These are phyloP conservation scores for Stenopsyche tienmushanensis DNA, from an alignment of 1,140 invertebrate genomes.

Conservation along the genomic window DNA sequence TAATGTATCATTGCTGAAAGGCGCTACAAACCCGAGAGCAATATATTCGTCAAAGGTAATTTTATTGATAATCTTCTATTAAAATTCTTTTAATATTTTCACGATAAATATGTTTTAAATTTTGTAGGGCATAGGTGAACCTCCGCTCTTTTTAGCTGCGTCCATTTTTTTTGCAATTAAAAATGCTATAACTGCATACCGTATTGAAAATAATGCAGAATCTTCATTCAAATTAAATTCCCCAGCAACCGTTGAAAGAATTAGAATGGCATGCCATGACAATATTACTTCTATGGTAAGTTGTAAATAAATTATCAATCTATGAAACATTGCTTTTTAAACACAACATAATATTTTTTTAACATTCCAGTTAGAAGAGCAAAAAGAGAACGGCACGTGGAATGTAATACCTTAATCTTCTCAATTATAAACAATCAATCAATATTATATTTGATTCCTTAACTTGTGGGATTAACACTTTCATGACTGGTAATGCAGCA, in stretches of 20 bases:
- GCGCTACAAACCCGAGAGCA: slow-evolving; percentile 82
- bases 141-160: slow-evolving; percentile 85
- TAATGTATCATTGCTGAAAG: slow-evolving; percentile 89
- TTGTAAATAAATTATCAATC: too few species aligned
- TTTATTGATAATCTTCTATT: neutral
- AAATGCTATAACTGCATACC: slow-evolving; percentile 80
- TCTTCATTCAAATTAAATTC: slow-evolving; percentile 73
- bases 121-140: slow-evolving; percentile 87
- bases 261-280: slow-evolving; percentile 88
- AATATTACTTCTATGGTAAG: slow-evolving; percentile 75
- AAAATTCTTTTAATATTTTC: neutral
- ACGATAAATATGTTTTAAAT: neutral
- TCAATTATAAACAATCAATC: too few species aligned
- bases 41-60: slow-evolving; percentile 92
- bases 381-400: too few species aligned
- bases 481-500: too few species aligned
- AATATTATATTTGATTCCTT: too few species aligned
- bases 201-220: slow-evolving; percentile 65
- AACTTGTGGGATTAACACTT: too few species aligned
- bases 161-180: slow-evolving; percentile 89
- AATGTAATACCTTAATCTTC: too few species aligned
- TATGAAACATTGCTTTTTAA: too few species aligned
- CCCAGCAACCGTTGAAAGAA: slow-evolving; percentile 85
- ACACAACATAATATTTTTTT: too few species aligned
- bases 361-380: too few species aligned